Evolutionary conservation across 2,113 vertebrate genomes (phyloP).

Genomic region (Clinocottus analis): DNA sequence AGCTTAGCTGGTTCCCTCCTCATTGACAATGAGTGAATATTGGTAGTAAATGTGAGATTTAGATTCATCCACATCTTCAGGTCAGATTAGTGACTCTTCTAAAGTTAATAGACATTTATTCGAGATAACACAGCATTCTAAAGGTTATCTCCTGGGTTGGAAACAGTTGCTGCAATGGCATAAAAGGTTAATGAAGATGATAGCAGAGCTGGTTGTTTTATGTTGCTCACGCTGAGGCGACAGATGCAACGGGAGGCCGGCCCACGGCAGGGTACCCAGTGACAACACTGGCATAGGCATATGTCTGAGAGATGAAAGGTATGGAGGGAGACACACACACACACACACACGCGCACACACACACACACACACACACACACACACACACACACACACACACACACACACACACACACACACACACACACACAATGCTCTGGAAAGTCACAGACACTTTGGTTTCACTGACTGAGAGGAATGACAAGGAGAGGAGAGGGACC

Average conservation of each 20-base stretch:
- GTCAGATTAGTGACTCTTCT: not conserved
- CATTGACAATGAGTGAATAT: not conserved
- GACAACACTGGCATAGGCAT: conserved; percentile 37
- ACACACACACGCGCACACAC: not conserved
- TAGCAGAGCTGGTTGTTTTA: not conserved
- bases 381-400: not conserved
- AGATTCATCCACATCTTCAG: not conserved
- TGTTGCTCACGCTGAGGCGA: conserved; percentile 33
- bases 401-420: not conserved
- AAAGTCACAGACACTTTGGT: conserved; percentile 58
- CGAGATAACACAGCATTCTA: not conserved
- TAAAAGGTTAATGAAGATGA: conserved; percentile 42
- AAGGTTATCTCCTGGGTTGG: not conserved
- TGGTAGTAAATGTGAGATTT: not conserved
- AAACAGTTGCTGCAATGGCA: conserved; percentile 1
- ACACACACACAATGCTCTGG: conserved; percentile 25
- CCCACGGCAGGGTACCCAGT: conserved; percentile 27
- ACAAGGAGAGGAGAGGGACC: conserved; percentile 50
- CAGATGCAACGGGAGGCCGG: conserved; percentile 37
- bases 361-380: not conserved
- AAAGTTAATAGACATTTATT: not conserved
- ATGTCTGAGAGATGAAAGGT: conserved; percentile 59
- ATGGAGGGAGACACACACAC: conserved; percentile 3
- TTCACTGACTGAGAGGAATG: conserved; percentile 49
- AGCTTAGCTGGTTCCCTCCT: not conserved